phyloP scores from a whole-genome alignment of 2,888 invertebrate genomes.

The Harpalus rubripes region DNA sequence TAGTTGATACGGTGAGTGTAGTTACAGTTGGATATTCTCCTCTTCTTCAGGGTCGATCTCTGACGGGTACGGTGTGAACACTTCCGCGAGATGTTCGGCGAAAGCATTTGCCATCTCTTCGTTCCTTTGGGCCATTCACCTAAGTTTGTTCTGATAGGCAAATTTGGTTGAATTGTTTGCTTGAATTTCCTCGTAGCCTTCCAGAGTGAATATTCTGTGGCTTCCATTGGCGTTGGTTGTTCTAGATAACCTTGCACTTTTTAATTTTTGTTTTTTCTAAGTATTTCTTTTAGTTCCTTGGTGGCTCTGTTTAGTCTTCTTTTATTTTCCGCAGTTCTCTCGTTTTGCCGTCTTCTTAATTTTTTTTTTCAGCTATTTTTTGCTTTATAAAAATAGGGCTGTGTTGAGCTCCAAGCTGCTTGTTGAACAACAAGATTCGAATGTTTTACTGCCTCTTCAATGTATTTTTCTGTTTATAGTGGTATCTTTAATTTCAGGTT shows the following conservation, averaged over 20 bases:
- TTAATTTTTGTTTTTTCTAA: no score
- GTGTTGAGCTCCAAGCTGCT: constrained; percentile 67
- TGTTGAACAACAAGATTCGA: constrained; percentile 66
- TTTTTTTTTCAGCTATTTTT: constrained; percentile 68
- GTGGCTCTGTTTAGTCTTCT: no score
- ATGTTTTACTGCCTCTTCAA: constrained; percentile 62
- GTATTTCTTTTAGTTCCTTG: no score
- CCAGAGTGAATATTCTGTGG: no score
- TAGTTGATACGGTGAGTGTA: neutral
- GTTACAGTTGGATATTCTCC: neutral
- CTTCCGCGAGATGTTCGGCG: constrained; percentile 34
- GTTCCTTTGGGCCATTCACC: no score
- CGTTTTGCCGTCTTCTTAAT: constrained; percentile 67
- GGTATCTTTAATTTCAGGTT: constrained; percentile 58
- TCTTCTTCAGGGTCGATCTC: no score
- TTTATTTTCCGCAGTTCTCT: no score
- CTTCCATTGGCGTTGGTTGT: no score
- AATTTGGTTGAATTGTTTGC: no score
- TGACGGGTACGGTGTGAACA: constrained; percentile 53
- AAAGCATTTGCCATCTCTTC: constrained; percentile 29
- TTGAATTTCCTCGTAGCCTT: no score
- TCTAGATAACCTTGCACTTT: no score
- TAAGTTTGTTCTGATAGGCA: no score
- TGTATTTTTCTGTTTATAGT: constrained; percentile 64
- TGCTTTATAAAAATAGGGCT: constrained; percentile 64